phyloP scores from a whole-genome alignment of 1,140 invertebrate species.

The Psilanteris sp. region DNA sequence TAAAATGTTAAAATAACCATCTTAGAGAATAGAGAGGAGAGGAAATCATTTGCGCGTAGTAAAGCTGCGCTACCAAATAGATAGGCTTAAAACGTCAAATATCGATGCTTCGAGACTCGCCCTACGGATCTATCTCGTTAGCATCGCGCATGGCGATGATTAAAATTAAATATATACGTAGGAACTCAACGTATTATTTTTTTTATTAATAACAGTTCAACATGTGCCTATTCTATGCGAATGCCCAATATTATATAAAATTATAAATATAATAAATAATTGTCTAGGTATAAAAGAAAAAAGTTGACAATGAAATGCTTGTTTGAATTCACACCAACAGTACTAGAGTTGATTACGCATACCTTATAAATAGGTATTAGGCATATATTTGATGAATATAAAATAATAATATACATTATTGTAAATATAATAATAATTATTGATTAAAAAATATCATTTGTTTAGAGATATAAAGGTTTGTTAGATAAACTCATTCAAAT shows the following conservation, averaged over 20 bases:
- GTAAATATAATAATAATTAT: too few species aligned
- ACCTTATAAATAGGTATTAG: too few species aligned
- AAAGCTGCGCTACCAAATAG: slow-evolving; percentile 6
- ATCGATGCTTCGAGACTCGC: slow-evolving; percentile 6
- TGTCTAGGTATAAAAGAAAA: slow-evolving; percentile 61
- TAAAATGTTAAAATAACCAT: too few species aligned
- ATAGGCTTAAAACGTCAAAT: slow-evolving; percentile 32
- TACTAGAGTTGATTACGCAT: too few species aligned
- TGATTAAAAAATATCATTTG: too few species aligned
- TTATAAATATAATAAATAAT: slow-evolving; percentile 77
- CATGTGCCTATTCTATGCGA: slow-evolving; percentile 71
- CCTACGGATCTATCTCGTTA: slow-evolving; percentile 21
- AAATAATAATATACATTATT: too few species aligned
- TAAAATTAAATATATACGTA: slow-evolving; percentile 69
- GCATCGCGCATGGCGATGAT: slow-evolving; percentile 34
- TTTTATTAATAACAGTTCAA: slow-evolving; percentile 74
- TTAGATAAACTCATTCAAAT: slow-evolving; percentile 8
- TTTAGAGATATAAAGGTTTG: slow-evolving; percentile 5
- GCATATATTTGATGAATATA: too few species aligned
- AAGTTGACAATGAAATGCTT: slow-evolving; percentile 42
- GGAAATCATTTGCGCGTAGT: slow-evolving; percentile 12
- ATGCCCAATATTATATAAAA: slow-evolving; percentile 75
- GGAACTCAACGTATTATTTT: slow-evolving; percentile 72
- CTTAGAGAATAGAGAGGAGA: too few species aligned
- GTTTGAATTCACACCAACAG: too few species aligned